Conservation (phyloP, 2,113 vertebrate species). For the Mixornis gularis region DNA sequence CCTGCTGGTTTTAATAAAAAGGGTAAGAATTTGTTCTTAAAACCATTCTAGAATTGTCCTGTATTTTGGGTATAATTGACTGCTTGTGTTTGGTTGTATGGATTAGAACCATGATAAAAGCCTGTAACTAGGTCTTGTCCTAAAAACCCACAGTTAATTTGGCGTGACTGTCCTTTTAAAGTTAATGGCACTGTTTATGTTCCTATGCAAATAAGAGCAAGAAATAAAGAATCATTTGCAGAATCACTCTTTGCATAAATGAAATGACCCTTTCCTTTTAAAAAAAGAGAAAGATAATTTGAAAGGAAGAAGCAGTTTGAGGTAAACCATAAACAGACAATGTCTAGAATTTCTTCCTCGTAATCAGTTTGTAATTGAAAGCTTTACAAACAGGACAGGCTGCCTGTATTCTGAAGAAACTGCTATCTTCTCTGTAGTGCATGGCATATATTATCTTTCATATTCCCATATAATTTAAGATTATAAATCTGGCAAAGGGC, state of each 20-base stretch:
- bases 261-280: background rate
- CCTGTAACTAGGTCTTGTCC: background rate
- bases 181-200: background rate
- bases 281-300: background rate
- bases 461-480: background rate
- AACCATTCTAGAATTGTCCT: background rate
- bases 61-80: background rate
- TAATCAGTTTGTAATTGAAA: background rate
- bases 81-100: background rate
- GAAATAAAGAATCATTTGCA: background rate
- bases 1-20: conserved; percentile 34
- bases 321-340: background rate
- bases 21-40: background rate
- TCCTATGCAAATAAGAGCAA: background rate
- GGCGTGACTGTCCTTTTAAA: background rate
- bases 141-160: background rate
- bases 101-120: background rate
- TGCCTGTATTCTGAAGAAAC: background rate
- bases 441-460: background rate
- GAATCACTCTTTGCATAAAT: background rate
- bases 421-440: background rate
- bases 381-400: background rate
- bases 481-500: background rate
- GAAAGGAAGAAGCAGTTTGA: background rate
- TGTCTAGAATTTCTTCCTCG: background rate